Base-by-base conservation (phyloP, 2,797 vertebrate species). In the Megaceryle alcyon region DNA sequence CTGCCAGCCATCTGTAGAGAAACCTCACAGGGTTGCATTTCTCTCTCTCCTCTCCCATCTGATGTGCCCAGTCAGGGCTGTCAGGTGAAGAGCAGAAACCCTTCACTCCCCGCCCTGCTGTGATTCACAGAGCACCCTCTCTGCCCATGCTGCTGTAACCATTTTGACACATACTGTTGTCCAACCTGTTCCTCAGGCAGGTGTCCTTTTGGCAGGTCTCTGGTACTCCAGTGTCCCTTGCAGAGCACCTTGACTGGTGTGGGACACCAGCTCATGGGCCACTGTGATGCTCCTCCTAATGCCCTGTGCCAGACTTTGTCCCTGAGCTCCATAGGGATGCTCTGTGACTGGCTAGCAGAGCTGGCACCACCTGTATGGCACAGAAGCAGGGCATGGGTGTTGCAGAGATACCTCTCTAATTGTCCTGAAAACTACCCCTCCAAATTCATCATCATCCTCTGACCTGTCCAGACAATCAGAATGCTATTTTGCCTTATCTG, bases 91-190 rank as follows among this genome's bases (percentile, higher is more conserved):
- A 88, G 39, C 3, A 3, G 51, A 88, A 93, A 43, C 2, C 0
- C 39, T 70, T 54, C 3, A 5, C 28, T 95, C 73, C 43, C 59
- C 16, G 1, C 80, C 70, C 86, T 3, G 2, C 63, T 0, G 0
- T 93, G 86, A 84, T 64, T 86, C 88, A 88, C 2, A 2, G n/a
- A 20, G 14, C 10, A 5, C 77, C 46, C 10, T 17, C 72, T 79
- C 46, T 56, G 56, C 69, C 22, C 4, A 4, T 59, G 46, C 48
- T 85, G 68, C 44, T 0, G 0, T 10, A 80, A n/a, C 31, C 2
- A 0, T 68, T 80, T 49, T 3, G 0, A 56, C 60, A 70, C 0
- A 1, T 12, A 2, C 3, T 37, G 28, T 39, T 41, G 0, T 25
- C 64, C 9, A 6, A 69, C 16, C 43, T 3, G 4, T 79, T 75